A percentile compares a stretch with the other conserved stretches of the same genome.
These are phyloP conservation scores for Noctua janthina DNA, from an alignment of 2,888 invertebrate genomes.

Conservation along the genomic window DNA sequence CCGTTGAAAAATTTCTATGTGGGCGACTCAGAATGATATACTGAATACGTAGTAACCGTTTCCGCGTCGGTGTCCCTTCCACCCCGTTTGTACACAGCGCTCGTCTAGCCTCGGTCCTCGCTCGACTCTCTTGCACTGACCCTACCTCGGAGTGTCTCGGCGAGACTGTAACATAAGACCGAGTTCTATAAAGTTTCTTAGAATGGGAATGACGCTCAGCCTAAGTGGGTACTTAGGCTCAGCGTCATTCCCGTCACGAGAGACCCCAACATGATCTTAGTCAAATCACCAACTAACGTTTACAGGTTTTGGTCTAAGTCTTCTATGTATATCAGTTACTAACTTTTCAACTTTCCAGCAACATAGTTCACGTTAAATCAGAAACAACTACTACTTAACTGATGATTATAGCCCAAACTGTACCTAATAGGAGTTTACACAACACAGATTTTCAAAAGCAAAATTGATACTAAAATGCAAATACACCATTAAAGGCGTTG, in stretches of 20 bases:
- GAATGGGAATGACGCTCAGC: too few species aligned
- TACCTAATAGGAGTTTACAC: background rate
- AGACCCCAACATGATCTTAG: background rate
- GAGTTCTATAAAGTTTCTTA: background rate
- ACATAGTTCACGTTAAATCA: background rate
- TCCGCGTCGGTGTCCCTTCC: too few species aligned
- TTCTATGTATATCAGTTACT: background rate
- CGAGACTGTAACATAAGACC: background rate
- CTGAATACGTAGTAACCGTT: too few species aligned
- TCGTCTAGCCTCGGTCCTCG: background rate
- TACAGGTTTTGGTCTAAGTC: background rate
- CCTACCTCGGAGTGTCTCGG: background rate
- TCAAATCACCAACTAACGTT: background rate
- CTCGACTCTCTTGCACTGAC: background rate
- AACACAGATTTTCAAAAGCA: constrained; percentile 4
- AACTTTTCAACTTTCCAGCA: background rate
- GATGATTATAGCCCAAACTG: background rate
- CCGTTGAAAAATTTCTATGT: too few species aligned
- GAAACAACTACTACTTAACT: background rate
- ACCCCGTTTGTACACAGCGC: too few species aligned
- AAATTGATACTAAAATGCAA: constrained; percentile 43
- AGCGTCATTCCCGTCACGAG: background rate
- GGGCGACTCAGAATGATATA: too few species aligned
- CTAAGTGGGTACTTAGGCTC: background rate
- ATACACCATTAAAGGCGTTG: constrained; percentile 21